phyloP scores from a whole-genome alignment of 2,797 vertebrate species.

The Semotilus atromaculatus region DNA sequence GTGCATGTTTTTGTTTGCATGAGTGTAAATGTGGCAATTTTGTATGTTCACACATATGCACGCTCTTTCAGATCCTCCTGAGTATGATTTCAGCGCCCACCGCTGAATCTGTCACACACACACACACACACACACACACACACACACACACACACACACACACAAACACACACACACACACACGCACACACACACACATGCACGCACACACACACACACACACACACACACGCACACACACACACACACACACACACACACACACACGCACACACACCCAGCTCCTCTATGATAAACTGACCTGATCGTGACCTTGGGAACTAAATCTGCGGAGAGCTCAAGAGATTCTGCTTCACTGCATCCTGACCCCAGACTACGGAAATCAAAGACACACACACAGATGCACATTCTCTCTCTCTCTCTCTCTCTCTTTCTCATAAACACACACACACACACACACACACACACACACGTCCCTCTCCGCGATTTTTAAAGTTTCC shows the following conservation, averaged over 20 bases:
- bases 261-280: not conserved
- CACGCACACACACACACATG: not conserved
- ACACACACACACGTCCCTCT: conserved; percentile 58
- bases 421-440: not conserved
- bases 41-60: conserved; percentile 22
- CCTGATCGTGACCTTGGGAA: conserved; percentile 38
- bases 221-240: not conserved
- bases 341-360: conserved; percentile 52
- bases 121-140: not conserved
- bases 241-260: not conserved
- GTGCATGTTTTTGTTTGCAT: conserved; percentile 17
- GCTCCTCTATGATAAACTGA: conserved; percentile 31
- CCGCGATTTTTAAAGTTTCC: conserved; percentile 73
- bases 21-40: conserved; percentile 15
- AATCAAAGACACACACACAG: conserved; percentile 42
- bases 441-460: conserved; percentile 57
- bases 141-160: not conserved
- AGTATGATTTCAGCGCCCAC: not conserved
- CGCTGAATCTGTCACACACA: not conserved
- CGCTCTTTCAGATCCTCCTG: not conserved
- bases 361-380: conserved; percentile 46
- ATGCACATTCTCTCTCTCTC: not conserved
- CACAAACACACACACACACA: not conserved
- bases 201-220: not conserved
- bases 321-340: conserved; percentile 43